Percentiles rank a stretch among this genome's conserved stretches.
Evolutionary conservation across 2,113 vertebrate genomes (phyloP).

Genomic region (Dryoscopus gambensis): DNA sequence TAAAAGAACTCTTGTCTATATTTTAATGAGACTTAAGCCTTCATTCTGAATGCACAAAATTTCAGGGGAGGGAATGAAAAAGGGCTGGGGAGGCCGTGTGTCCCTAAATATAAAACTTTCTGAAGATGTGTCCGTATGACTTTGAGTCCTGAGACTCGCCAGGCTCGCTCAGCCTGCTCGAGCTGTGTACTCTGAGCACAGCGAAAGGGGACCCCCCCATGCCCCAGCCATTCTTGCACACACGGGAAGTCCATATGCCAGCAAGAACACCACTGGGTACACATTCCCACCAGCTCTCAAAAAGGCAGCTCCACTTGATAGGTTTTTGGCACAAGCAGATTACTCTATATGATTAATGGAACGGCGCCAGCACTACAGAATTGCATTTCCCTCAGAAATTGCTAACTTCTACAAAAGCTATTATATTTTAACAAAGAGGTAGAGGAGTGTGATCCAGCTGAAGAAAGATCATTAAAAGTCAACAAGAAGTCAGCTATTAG

Average conservation of each 20-base stretch:
- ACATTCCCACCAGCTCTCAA: constrained; percentile 58
- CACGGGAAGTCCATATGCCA: constrained; percentile 53
- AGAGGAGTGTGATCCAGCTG: neutral
- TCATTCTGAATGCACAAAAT: neutral
- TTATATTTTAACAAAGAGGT: constrained; percentile 47
- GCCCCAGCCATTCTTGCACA: constrained; percentile 40
- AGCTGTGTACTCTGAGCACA: neutral
- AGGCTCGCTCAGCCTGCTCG: neutral
- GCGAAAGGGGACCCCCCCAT: neutral
- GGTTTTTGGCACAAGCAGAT: constrained; percentile 55
- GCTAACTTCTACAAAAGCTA: constrained; percentile 44
- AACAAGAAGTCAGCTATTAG: neutral
- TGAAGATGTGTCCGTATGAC: neutral
- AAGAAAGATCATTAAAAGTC: neutral
- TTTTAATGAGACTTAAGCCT: neutral
- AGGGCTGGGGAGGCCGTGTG: neutral
- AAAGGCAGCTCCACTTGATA: constrained; percentile 62
- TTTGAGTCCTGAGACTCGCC: neutral
- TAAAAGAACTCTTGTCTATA: neutral
- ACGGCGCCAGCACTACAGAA: neutral
- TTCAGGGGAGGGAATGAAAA: neutral
- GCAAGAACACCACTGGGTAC: constrained; percentile 59
- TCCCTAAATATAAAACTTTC: neutral
- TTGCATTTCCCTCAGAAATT: constrained; percentile 35
- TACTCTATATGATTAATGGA: constrained; percentile 62